These are phyloP conservation scores for Aphelocoma coerulescens DNA, from an alignment of 2,113 vertebrate species.

Conservation along the genomic window DNA sequence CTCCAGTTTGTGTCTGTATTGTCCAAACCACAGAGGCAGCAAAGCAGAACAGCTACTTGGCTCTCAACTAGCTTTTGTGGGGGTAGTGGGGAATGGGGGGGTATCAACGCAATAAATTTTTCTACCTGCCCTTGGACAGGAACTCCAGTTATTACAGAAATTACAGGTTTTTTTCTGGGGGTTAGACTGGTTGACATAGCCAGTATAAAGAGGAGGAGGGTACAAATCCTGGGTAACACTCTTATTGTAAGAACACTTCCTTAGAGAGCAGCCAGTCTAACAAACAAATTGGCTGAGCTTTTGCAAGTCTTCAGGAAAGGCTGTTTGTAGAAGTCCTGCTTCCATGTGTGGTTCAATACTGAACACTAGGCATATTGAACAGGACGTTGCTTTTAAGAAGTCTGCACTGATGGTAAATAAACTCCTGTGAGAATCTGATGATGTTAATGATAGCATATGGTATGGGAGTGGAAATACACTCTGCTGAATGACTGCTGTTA, in stretches of 20 bases:
- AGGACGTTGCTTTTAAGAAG: not conserved
- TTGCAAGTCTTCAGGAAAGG: not conserved
- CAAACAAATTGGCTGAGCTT: not conserved
- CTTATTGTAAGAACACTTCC: not conserved
- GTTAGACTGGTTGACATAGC: not conserved
- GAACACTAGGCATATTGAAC: not conserved
- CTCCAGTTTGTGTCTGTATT: not conserved
- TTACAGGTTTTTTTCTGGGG: not conserved
- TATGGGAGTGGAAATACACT: not conserved
- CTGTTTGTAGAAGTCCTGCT: not conserved
- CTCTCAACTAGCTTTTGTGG: not conserved
- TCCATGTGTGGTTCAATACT: not conserved
- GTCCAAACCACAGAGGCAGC: not conserved
- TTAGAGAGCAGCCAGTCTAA: not conserved
- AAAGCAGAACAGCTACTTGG: not conserved
- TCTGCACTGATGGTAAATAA: not conserved
- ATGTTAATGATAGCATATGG: not conserved
- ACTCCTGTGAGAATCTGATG: not conserved
- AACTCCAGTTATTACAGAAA: not conserved
- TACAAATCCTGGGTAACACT: not conserved
- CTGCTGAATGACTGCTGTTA: not conserved
- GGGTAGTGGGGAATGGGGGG: accelerated
- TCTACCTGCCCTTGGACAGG: not conserved
- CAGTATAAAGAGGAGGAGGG: not conserved
- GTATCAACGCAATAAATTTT: not conserved